These are phyloP conservation scores for Aphaenogaster rudis DNA, from an alignment of 1,140 invertebrate species.

Conservation along the genomic window DNA sequence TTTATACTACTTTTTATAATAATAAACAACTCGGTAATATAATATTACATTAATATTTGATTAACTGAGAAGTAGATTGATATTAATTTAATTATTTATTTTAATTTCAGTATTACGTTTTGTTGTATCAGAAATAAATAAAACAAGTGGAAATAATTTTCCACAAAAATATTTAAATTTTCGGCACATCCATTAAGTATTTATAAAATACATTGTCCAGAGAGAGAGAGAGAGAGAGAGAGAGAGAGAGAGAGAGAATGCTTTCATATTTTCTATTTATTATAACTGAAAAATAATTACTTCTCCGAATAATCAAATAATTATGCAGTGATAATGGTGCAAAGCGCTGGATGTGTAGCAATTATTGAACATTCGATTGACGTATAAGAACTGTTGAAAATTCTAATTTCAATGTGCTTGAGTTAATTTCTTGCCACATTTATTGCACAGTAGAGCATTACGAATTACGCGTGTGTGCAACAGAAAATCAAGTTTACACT, in stretches of 20 bases:
- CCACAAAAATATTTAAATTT: neutral
- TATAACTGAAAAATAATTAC: neutral
- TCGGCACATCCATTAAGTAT: neutral
- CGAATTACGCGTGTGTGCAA: neutral
- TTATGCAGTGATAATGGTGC: neutral
- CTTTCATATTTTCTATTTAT: neutral
- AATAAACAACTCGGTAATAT: neutral
- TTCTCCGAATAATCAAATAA: conserved; percentile 3
- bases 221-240: neutral
- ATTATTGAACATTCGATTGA: neutral
- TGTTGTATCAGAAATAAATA: neutral
- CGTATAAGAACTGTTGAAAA: conserved; percentile 4
- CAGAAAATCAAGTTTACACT: conserved; percentile 48
- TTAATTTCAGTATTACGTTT: conserved; percentile 31
- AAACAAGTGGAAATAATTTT: neutral
- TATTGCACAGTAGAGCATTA: neutral
- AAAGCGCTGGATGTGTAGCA: neutral
- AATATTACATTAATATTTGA: conserved; percentile 9
- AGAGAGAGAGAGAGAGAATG: neutral
- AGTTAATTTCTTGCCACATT: conserved; percentile 18
- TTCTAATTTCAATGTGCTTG: neutral
- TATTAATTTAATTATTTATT: conserved; percentile 27
- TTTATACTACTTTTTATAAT: neutral
- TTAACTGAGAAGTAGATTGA: neutral
- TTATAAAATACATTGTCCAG: neutral